A percentile compares a stretch with the other conserved stretches of the same genome.
These are phyloP conservation scores for Knipowitschia caucasica DNA, from an alignment of 2,797 vertebrate genomes.

Conservation along the genomic window DNA sequence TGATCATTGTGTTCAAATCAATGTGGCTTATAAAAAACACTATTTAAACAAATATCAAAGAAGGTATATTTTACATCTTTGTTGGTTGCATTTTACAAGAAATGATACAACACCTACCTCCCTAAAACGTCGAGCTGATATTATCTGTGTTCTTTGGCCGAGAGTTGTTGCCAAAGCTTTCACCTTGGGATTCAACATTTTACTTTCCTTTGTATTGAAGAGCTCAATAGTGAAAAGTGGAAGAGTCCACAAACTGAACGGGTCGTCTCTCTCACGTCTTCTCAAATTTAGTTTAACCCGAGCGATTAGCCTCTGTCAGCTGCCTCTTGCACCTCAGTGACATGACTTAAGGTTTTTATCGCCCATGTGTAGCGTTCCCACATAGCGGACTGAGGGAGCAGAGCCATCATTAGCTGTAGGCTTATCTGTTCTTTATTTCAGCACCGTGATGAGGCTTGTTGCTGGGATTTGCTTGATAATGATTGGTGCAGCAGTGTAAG, in stretches of 20 bases:
- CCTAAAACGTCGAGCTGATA: too few species aligned
- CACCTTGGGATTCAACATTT: slow-evolving; percentile 18
- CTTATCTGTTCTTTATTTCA: slow-evolving; percentile 68
- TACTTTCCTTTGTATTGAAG: slow-evolving; percentile 25
- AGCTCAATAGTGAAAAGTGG: slow-evolving; percentile 28
- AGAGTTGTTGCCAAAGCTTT: background rate
- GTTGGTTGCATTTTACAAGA: too few species aligned
- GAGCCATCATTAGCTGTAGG: slow-evolving; percentile 59
- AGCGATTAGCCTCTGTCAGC: slow-evolving; percentile 55
- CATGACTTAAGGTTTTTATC: slow-evolving; percentile 57
- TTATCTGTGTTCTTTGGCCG: too few species aligned
- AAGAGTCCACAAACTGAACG: slow-evolving; percentile 41
- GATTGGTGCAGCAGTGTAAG: slow-evolving; percentile 62
- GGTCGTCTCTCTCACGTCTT: slow-evolving; percentile 33
- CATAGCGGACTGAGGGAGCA: slow-evolving; percentile 47
- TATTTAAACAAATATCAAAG: slow-evolving; percentile 46
- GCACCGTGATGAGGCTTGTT: slow-evolving; percentile 60
- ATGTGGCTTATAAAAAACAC: too few species aligned
- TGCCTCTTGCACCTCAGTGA: slow-evolving; percentile 49
- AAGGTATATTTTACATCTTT: slow-evolving; percentile 27
- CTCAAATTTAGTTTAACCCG: slow-evolving; percentile 57
- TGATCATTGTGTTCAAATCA: slow-evolving; percentile 50
- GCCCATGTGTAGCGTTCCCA: slow-evolving; percentile 57
- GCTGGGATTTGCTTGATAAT: slow-evolving; percentile 70
- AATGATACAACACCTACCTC: too few species aligned